Percentiles rank a stretch among this genome's conserved stretches.
phyloP scores from a whole-genome alignment of 2,797 vertebrate species.

The Peromyscus nudipes region DNA sequence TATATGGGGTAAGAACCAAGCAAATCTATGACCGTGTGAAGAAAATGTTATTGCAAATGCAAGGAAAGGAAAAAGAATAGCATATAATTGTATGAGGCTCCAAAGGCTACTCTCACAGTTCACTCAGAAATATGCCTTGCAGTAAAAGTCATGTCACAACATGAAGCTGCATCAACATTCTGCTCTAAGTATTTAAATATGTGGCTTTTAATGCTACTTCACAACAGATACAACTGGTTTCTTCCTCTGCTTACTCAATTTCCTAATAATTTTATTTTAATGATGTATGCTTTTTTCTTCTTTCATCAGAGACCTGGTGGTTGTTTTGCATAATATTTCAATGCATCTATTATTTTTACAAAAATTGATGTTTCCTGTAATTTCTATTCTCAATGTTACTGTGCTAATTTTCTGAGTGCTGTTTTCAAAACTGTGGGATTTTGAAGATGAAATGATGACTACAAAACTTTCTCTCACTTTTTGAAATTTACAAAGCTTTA shows the following conservation, averaged over 20 bases:
- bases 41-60: not conserved
- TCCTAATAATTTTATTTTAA: not conserved
- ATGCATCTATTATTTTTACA: not conserved
- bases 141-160: not conserved
- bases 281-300: not conserved
- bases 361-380: not conserved
- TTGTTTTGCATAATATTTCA: not conserved
- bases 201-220: not conserved
- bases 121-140: not conserved
- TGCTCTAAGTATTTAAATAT: not conserved
- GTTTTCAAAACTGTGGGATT: not conserved
- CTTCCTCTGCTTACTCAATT: not conserved
- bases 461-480: not conserved
- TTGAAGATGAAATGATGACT: not conserved
- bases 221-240: constrained; percentile 27
- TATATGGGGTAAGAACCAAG: constrained; percentile 79
- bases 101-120: not conserved
- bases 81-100: not conserved
- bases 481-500: not conserved
- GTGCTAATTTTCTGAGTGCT: not conserved
- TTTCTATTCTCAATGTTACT: not conserved
- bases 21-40: constrained; percentile 3
- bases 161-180: not conserved
- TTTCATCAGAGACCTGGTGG: not conserved
- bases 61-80: not conserved